phyloP scores from a whole-genome alignment of 2,113 vertebrate species.

The Holacanthus passer region DNA sequence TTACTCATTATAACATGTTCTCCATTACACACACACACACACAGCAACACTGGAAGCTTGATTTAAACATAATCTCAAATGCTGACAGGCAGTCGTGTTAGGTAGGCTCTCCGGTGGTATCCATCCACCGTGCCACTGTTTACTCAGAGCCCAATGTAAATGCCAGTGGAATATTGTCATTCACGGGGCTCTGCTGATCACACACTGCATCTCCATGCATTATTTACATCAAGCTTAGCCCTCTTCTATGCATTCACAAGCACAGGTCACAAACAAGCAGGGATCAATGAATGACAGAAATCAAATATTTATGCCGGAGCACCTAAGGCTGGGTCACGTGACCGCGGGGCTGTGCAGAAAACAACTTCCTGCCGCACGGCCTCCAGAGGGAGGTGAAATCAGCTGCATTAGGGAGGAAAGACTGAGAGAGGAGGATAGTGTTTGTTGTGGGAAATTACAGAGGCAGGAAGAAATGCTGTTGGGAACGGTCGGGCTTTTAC shows the following conservation, averaged over 20 bases:
- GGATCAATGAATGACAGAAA: conserved; percentile 79
- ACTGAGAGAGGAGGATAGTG: neutral
- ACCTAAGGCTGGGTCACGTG: conserved; percentile 67
- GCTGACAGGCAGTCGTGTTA: conserved; percentile 64
- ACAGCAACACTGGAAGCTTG: conserved; percentile 26
- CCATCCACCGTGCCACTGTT: conserved; percentile 70
- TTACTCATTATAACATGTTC: conserved; percentile 11
- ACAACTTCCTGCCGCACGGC: conserved; percentile 43
- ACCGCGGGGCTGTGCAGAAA: conserved; percentile 31
- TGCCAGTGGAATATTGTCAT: conserved; percentile 79
- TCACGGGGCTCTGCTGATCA: conserved; percentile 68
- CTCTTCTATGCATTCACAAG: conserved; percentile 54
- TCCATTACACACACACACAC: conserved; percentile 8
- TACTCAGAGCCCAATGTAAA: conserved; percentile 79
- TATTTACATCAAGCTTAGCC: conserved; percentile 78
- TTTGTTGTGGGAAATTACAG: conserved; percentile 58
- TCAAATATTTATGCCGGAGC: conserved; percentile 78
- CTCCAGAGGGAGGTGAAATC: conserved; percentile 52
- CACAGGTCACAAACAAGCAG: conserved; percentile 71
- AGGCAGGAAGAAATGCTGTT: conserved; percentile 31
- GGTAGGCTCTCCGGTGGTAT: conserved; percentile 45
- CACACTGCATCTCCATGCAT: conserved; percentile 79
- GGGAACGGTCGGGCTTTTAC: conserved; percentile 15
- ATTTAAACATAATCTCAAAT: conserved; percentile 69
- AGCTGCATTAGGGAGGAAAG: conserved; percentile 6